A percentile compares a stretch with the other conserved stretches of the same genome.
Evolutionary conservation across 2,113 vertebrate genomes (phyloP).

Genomic region (Dicerorhinus sumatrensis): DNA sequence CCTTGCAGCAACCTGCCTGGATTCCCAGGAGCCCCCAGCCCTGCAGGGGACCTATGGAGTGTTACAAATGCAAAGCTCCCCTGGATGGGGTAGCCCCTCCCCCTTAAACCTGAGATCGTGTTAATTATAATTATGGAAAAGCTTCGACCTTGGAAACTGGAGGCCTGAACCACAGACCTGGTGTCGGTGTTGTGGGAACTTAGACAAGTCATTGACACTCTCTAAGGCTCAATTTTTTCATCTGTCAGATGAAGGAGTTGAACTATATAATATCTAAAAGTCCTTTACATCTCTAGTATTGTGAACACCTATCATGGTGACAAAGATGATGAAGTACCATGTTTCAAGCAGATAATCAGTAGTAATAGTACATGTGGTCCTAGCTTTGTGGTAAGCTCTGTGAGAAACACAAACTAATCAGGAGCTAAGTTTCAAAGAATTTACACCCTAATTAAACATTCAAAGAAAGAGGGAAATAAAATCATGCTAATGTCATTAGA

Average conservation of each 20-base stretch:
- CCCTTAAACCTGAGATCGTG: too few species aligned
- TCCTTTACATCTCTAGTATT: not conserved
- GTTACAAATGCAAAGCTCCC: not conserved
- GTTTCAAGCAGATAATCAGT: not conserved
- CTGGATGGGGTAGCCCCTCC: too few species aligned
- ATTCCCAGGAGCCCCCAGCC: not conserved
- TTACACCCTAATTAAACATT: not conserved
- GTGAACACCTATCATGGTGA: not conserved
- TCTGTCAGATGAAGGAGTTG: not conserved
- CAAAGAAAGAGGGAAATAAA: not conserved
- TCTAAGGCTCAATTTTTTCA: not conserved
- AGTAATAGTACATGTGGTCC: not conserved
- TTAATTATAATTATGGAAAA: not conserved
- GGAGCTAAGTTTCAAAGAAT: not conserved
- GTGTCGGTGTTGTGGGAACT: not conserved
- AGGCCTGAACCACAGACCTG: not conserved
- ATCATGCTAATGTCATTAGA: not conserved
- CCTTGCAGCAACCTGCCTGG: not conserved
- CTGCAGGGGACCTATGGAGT: not conserved
- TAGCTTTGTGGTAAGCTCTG: not conserved
- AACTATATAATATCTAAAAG: not conserved
- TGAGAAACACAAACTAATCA: not conserved
- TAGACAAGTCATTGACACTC: not conserved
- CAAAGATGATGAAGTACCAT: not conserved
- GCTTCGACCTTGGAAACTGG: not conserved